Percentiles rank a stretch among this genome's conserved stretches.
Conservation (phyloP, 2,113 vertebrate species). For the Pontoporia blainvillei region DNA sequence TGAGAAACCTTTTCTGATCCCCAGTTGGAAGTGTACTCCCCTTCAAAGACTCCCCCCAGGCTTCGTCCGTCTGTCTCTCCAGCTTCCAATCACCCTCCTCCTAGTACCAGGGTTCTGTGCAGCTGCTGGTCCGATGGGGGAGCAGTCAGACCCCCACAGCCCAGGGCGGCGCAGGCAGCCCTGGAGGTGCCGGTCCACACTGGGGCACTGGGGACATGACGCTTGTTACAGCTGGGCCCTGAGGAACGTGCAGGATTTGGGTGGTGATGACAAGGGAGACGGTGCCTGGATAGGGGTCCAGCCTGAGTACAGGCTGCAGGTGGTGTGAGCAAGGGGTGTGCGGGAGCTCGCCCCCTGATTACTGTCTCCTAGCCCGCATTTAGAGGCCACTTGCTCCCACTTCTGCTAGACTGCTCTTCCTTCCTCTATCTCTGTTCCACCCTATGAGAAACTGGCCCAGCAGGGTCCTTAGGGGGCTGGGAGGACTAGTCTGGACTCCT, state of each 20-base stretch:
- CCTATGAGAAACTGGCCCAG: neutral
- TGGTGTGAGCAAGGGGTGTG: neutral
- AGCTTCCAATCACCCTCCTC: neutral
- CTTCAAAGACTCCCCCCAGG: neutral
- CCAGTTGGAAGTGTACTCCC: neutral
- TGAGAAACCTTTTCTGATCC: neutral
- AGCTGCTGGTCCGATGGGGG: neutral
- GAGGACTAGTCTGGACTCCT: neutral
- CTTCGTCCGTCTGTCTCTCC: neutral
- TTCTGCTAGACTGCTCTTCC: neutral
- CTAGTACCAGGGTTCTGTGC: neutral
- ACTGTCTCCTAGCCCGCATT: neutral
- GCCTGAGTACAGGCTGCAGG: neutral
- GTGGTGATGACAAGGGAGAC: neutral
- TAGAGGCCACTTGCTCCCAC: neutral
- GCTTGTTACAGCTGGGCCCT: neutral
- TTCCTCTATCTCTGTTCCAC: neutral
- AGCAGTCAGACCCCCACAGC: neutral
- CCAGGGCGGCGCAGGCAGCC: neutral
- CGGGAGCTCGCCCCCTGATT: rapidly evolving
- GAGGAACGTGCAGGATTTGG: neutral
- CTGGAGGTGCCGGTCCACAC: neutral
- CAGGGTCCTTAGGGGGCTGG: neutral
- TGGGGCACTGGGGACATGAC: rapidly evolving
- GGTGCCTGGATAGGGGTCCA: neutral